Percentiles rank a stretch among this genome's conserved stretches.
Evolutionary conservation across 2,113 vertebrate species (phyloP).

Genomic region (Xiphorhynchus elegans): DNA sequence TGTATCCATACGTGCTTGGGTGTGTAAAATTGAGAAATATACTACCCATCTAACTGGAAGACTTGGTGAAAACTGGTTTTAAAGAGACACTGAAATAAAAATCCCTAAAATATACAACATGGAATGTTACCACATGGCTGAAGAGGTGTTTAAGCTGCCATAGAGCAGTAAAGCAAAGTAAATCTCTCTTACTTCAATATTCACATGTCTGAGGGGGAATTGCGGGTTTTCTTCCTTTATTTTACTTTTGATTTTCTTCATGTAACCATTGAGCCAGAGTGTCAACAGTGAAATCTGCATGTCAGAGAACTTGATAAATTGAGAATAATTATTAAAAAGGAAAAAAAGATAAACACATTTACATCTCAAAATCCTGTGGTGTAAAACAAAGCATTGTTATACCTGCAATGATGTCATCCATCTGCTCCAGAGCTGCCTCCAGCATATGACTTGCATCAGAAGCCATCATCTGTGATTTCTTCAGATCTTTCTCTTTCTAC

Average conservation of each 20-base stretch:
- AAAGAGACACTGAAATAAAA: neutral
- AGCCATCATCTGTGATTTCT: conserved; percentile 74
- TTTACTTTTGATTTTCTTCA: neutral
- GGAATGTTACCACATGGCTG: neutral
- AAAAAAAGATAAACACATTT: neutral
- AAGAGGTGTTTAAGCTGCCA: neutral
- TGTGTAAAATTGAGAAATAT: neutral
- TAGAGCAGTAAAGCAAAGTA: neutral
- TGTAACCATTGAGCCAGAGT: neutral
- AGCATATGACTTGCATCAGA: conserved; percentile 87
- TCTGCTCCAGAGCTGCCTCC: conserved; percentile 89
- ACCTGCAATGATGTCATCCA: conserved; percentile 95
- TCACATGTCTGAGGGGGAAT: neutral
- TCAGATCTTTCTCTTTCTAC: neutral
- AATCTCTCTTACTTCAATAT: neutral
- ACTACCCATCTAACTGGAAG: neutral
- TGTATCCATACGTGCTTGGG: fast-evolving
- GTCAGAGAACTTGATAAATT: neutral
- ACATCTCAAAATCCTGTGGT: neutral
- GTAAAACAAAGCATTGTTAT: neutral
- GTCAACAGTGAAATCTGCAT: neutral
- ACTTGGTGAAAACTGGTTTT: neutral
- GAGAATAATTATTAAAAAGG: neutral
- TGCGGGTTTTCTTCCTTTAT: neutral
- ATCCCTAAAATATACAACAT: too few relatives aligned